Percentiles rank a stretch among this genome's conserved stretches.
Evolutionary conservation across 2,113 vertebrate species (phyloP).

Genomic region (Campylomormyrus tamandua): DNA sequence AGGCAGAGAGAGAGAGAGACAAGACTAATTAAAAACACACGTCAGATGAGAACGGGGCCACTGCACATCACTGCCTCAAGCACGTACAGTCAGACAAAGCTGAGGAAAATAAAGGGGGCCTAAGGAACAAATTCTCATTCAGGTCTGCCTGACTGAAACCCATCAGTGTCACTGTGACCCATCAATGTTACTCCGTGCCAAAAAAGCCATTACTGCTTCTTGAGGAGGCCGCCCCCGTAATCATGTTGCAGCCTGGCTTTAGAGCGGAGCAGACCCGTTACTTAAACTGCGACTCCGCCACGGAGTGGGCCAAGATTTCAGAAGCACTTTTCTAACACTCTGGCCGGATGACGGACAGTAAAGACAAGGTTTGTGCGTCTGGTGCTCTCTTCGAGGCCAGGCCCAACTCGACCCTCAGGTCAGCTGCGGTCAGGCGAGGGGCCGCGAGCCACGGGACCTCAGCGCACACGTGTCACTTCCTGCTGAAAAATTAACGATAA

Average conservation of each 20-base stretch:
- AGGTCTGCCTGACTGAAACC: conserved; percentile 11
- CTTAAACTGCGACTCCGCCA: not conserved
- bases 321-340: not conserved
- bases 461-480: not conserved
- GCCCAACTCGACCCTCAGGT: not conserved
- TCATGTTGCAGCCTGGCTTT: conserved; percentile 18
- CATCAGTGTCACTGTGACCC: conserved; percentile 18
- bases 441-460: not conserved
- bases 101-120: not conserved
- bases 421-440: not conserved
- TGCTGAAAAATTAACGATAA: not conserved
- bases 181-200: conserved; percentile 17
- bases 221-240: conserved; percentile 14
- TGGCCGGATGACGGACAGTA: not conserved
- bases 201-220: conserved; percentile 24
- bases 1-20: not conserved
- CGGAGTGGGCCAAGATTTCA: not conserved
- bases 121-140: not conserved
- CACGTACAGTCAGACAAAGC: not conserved
- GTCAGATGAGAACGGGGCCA: conserved; percentile 3
- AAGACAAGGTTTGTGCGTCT: not conserved
- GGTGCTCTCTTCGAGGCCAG: not conserved
- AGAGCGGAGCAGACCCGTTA: conserved; percentile 3
- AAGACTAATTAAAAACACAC: conserved; percentile 16
- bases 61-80: not conserved